Percentiles rank a stretch among this genome's conserved stretches.
These are phyloP conservation scores for Neelides sp. DNA, from an alignment of 1,140 invertebrate genomes.

Conservation along the genomic window DNA sequence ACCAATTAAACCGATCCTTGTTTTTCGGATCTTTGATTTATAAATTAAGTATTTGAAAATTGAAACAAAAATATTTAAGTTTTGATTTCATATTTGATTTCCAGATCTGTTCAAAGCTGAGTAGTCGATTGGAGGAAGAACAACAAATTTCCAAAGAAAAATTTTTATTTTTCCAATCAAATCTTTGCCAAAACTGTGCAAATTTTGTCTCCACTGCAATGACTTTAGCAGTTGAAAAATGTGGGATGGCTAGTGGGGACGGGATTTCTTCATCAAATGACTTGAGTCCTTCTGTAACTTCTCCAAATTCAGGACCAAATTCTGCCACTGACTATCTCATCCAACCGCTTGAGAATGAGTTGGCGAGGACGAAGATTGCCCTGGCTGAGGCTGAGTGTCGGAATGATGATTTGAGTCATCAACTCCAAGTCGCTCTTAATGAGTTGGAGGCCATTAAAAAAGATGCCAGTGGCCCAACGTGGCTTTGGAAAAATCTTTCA, in stretches of 20 bases:
- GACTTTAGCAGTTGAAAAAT: slow-evolving; percentile 9
- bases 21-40: no score
- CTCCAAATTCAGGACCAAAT: not conserved
- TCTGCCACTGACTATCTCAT: slow-evolving; percentile 44
- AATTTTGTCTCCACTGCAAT: slow-evolving; percentile 24
- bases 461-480: slow-evolving; percentile 64
- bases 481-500: slow-evolving; percentile 65
- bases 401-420: slow-evolving; percentile 92
- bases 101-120: slow-evolving; percentile 64
- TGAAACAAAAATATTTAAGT: no score
- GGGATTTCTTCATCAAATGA: not conserved
- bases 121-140: slow-evolving; percentile 63
- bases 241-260: not conserved
- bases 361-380: slow-evolving; percentile 91
- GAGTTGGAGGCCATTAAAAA: slow-evolving; percentile 63
- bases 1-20: no score
- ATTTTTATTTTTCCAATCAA: slow-evolving; percentile 25
- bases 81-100: no score
- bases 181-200: slow-evolving; percentile 23
- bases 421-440: slow-evolving; percentile 63
- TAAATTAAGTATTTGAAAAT: no score
- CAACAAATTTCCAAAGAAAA: slow-evolving; percentile 39
- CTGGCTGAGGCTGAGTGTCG: slow-evolving; percentile 93
- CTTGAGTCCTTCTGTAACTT: not conserved
- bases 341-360: slow-evolving; percentile 80